Base-by-base conservation (phyloP, 2,888 invertebrate genomes). In the Eristalis arbustorum region DNA sequence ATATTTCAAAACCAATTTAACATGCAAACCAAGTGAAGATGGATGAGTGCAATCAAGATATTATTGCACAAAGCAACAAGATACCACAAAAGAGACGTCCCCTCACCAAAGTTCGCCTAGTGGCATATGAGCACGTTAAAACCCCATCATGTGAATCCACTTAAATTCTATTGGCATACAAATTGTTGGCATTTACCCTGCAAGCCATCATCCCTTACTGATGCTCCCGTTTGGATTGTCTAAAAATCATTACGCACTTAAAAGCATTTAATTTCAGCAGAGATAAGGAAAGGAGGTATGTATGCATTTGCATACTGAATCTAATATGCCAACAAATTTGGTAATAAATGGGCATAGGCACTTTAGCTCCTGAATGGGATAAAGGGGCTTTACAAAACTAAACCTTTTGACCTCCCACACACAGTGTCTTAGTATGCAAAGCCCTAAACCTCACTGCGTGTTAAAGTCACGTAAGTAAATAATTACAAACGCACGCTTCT, bases 401-500 rank as follows among this genome's bases (percentile, higher is more conserved):
- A 59, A 59, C 14, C 59, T 14, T 59, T 59, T 28, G 13, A 28
- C 59, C 59, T 25, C 25, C 59, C 25, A 59, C 59, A 59, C 59
- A 25, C 25, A n/a, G 3, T 59, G 10, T 13, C 25, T 59, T 59
- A 14, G 59, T 18, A 59, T 23, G 59, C 25, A 25, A 23, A 59
- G 6, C 13, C 25, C 59, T 59, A 59, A 28, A 28, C 25, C 25
- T 25, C 2, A 25, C 13, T 59, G 59, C 59, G 59, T 59, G 59
- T 59, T 59, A 23, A 37, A 66, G 64, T 40, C 64, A 66, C 64
- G 64, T 66, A 37, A 66, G 64, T 40, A 66, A 66, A 66, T 40
- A 66, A 40, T 40, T 66, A 40, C 64, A 66, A 66, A 66, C 40
- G 40, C 40, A 66, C 25, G 25, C 25, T 14, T 5, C 23, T 8